Conservation (phyloP, 2,113 vertebrate genomes). For the Neolamprologus sp. region DNA sequence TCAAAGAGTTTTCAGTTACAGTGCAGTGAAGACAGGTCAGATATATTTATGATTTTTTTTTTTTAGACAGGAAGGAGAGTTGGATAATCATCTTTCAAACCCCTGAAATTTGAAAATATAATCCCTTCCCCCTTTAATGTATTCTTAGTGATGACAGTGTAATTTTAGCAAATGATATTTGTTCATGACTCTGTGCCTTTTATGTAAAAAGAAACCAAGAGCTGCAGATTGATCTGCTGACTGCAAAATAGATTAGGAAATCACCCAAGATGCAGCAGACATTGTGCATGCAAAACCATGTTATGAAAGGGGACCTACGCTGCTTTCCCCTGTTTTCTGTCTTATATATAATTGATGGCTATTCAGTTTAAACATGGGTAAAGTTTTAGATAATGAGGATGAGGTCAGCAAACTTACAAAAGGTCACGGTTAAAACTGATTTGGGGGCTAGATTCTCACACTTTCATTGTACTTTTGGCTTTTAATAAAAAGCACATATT, state of each 20-base stretch:
- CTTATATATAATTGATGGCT: background rate
- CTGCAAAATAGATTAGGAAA: background rate
- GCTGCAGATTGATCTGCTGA: background rate
- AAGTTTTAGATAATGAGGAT: background rate
- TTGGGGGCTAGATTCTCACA: background rate
- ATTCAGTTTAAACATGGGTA: background rate
- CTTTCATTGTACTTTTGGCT: background rate
- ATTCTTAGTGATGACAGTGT: slow-evolving; percentile 22
- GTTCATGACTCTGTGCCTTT: background rate
- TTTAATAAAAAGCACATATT: background rate
- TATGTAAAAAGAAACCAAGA: slow-evolving; percentile 15
- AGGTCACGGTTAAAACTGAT: background rate
- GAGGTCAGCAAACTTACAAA: background rate
- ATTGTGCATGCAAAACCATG: background rate
- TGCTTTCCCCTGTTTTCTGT: background rate
- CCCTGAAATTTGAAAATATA: slow-evolving; percentile 11
- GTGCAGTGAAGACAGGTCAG: background rate
- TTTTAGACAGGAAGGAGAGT: slow-evolving; percentile 11
- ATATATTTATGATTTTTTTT: background rate
- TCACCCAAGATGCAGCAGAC: background rate
- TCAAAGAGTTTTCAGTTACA: background rate
- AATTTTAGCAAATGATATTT: background rate
- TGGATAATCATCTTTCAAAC: background rate
- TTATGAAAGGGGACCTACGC: background rate
- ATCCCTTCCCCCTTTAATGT: background rate